Evolutionary conservation across 2,797 vertebrate genomes (phyloP).

Genomic region (Sebastolobus alascanus): DNA sequence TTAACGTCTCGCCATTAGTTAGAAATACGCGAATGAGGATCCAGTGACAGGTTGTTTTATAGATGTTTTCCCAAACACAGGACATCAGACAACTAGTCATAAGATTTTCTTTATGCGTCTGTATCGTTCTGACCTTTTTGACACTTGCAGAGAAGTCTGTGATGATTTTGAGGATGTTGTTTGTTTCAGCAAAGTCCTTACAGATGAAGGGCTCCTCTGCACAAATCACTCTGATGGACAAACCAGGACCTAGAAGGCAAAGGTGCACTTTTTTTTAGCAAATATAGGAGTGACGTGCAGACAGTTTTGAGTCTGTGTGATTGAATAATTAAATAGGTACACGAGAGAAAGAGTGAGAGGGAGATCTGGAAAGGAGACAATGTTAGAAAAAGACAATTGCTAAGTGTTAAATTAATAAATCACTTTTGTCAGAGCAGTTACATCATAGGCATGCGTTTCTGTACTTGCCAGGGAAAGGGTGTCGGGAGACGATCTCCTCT

Average conservation of each 20-base stretch:
- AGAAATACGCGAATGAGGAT: neutral
- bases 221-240: conserved; percentile 98
- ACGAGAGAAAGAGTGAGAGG: neutral
- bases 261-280: conserved; percentile 1
- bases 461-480: conserved; percentile 94
- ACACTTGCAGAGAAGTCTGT: conserved; percentile 98
- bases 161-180: conserved; percentile 98
- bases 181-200: conserved; percentile 98
- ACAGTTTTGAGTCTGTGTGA: neutral
- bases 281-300: neutral
- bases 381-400: neutral
- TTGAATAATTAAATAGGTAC: neutral
- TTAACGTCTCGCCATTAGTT: neutral
- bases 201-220: conserved; percentile 97
- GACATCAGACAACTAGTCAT: neutral
- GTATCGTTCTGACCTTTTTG: conserved; percentile 90
- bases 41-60: neutral
- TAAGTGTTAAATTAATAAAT: neutral
- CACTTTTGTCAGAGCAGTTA: neutral
- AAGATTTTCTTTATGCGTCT: neutral
- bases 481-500: conserved; percentile 95
- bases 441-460: neutral
- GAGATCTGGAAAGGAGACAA: neutral
- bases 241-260: conserved; percentile 91
- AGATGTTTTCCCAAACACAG: neutral